Percentiles rank a stretch among this genome's conserved stretches.
phyloP scores from a whole-genome alignment of 2,888 invertebrate species.

The Oithona nana region DNA sequence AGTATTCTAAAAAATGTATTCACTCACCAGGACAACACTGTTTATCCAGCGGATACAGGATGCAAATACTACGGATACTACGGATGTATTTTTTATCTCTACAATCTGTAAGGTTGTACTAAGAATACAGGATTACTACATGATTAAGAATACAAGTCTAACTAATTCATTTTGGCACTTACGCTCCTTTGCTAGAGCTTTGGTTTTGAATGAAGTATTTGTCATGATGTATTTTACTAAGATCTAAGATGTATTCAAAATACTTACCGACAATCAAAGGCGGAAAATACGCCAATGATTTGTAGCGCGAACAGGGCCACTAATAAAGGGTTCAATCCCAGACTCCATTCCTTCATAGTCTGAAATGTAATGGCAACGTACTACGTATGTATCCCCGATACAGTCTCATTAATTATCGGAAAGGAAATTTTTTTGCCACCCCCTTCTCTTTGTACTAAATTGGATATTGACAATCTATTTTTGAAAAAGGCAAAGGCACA shows the following conservation, averaged over 20 bases:
- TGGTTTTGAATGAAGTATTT: background rate
- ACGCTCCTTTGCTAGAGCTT: background rate
- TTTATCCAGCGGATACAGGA: too few species aligned
- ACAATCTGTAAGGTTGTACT: too few species aligned
- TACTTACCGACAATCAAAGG: background rate
- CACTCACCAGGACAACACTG: too few species aligned
- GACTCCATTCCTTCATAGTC: background rate
- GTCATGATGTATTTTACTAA: background rate
- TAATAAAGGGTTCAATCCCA: background rate
- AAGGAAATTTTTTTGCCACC: too few species aligned
- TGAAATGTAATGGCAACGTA: background rate
- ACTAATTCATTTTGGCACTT: too few species aligned
- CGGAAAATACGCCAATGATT: background rate
- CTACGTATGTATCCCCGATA: background rate
- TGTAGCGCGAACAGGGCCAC: background rate
- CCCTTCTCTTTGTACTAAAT: too few species aligned
- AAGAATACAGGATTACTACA: too few species aligned
- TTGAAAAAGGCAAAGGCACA: too few species aligned
- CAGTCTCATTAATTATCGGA: background rate
- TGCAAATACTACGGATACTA: too few species aligned
- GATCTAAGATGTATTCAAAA: background rate
- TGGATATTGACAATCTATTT: too few species aligned
- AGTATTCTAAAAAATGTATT: too few species aligned
- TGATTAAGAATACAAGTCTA: background rate
- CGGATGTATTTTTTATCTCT: too few species aligned